phyloP scores from a whole-genome alignment of 2,113 vertebrate species.

The Neopipo cinnamomea region DNA sequence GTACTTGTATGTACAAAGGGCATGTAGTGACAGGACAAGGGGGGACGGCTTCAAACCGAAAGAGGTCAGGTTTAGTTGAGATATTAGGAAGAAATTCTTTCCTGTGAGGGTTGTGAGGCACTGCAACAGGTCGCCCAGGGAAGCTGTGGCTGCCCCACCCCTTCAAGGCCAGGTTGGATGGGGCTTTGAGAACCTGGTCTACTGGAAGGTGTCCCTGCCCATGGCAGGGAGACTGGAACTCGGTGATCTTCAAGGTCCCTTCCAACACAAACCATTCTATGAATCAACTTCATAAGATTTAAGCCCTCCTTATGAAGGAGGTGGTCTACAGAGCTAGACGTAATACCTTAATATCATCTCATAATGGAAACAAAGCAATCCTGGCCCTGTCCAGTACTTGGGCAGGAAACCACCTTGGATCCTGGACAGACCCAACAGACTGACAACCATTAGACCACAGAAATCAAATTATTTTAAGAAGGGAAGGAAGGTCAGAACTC shows the following conservation, averaged over 20 bases:
- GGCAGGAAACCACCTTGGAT: background rate
- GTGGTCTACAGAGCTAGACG: background rate
- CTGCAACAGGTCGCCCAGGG: background rate
- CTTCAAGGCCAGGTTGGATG: background rate
- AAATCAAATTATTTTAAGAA: background rate
- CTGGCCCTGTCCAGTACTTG: background rate
- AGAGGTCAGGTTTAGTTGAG: background rate
- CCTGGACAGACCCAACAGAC: background rate
- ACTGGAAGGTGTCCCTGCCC: background rate
- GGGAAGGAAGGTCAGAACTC: background rate
- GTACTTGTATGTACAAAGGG: background rate
- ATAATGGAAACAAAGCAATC: background rate
- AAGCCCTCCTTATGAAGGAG: background rate
- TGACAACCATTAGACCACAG: background rate
- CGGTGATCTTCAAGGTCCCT: background rate
- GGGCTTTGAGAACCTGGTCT: background rate
- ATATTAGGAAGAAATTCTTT: background rate
- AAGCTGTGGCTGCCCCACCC: background rate
- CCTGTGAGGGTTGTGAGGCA: background rate
- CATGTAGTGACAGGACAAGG: background rate
- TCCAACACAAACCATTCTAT: background rate
- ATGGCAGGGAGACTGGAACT: background rate
- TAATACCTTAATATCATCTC: background rate
- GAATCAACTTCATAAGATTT: background rate
- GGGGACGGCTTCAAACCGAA: background rate